Evolutionary conservation across 2,797 vertebrate genomes (phyloP), one percentile per base, ranked within the genome.

Genomic region (Sphaeramia orbicularis): DNA sequence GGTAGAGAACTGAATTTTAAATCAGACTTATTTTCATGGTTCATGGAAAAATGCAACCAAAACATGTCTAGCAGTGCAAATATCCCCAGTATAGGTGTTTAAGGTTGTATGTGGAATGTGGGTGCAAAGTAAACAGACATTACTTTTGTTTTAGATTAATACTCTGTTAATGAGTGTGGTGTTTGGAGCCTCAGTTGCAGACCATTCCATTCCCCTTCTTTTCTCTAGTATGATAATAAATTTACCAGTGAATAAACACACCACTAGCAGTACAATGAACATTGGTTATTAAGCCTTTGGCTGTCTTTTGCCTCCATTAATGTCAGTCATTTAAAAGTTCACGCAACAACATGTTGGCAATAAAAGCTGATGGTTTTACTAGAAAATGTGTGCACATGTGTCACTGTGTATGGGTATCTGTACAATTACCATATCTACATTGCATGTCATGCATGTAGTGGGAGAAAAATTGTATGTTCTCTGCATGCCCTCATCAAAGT

Each of bases 151-250:
- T 45, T 32, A 74, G 57, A 86, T 83, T 78, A 80, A 76, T 76
- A 78, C 76, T 69, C 76, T 45, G 80, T 76, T 57, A 80, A 80
- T 78, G 62, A 40, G 27, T 73, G 80, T 83, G 63, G 80, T 80
- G 74, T 84, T 73, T 59, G 44, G 40, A 65, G 54, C 69, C 70
- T 79, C 81, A 57, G 60, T 53, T 76, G 62, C 3, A 32, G 35
- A 15, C 32, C 60, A 71, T 73, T 74, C 80, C 44, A 58, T 49
- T 53, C 47, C 54, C 48, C 58, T 53, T 38, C 55, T 61, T 63
- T 45, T 53, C 62, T 60, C 37, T 67, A 75, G 64, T 74, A 65
- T 62, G 76, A 60, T 51, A 70, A 68, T 58, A 78, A 40, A 83
- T 76, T 72, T 56, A 64, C 60, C 36, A 41, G 53, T 64, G 50